Evolutionary conservation across 2,888 invertebrate genomes (phyloP), one percentile per base, ranked within the genome.

Genomic region (Rhagonycha fulva): DNA sequence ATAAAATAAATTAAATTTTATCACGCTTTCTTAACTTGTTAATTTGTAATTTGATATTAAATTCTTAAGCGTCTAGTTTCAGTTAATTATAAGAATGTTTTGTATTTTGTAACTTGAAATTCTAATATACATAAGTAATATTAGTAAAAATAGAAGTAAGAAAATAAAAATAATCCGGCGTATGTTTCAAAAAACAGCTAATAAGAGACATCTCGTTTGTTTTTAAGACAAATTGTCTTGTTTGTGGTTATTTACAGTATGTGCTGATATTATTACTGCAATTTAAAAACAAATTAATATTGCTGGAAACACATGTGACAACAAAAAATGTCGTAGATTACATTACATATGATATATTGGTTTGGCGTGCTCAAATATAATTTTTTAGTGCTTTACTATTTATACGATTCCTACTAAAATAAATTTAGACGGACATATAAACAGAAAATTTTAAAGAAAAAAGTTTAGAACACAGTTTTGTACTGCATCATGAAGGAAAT

Each of bases 401-500:
- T 76, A 74, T 76, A 74, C 32, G 30, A 47, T 32, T 60, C 63
- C 24, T 3, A n/a, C n/a, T 47, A 47, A n/a, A 47, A n/a, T 2
- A 47, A 47, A 47, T 47, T 47, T 47, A 47, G 47, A 47, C n/a
- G 47, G 47, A 47, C 47, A 47, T 47, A 47, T 47, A 47, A 47
- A 47, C n/a, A 47, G 7, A n/a, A n/a, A 10, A n/a, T n/a, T 47
- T n/a, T 47, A 4, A n/a, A 47, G 47, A 47, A 47, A 28, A 47
- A 47, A 47, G n/a, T 47, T 47, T n/a, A 47, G n/a, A 47, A 47
- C 12, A 5, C n/a, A 47, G 82, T 82, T 79, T 75, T 76, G 82
- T 83, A 47, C 7, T 47, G 47, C 47, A 47, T 47, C 47, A 5
- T 47, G 47, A 47, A 47, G 83, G 82, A 82, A 85, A 85, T 85